Evolutionary conservation across 2,797 vertebrate species (phyloP).

Genomic region (Halcyon badia): DNA sequence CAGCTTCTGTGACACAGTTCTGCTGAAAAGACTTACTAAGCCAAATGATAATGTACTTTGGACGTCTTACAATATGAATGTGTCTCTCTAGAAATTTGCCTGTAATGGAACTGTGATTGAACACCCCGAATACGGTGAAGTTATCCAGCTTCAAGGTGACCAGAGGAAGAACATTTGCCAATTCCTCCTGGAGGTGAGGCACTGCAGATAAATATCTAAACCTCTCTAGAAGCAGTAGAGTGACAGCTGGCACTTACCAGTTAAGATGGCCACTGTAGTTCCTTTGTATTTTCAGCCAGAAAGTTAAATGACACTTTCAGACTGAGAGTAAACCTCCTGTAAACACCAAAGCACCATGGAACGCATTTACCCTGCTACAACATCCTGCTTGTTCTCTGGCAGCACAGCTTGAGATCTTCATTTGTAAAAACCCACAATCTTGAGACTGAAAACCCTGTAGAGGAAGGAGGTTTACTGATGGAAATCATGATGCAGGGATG

Average conservation of each 20-base stretch:
- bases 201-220: background rate
- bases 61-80: background rate
- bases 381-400: background rate
- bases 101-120: slow-evolving; percentile 89
- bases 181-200: slow-evolving; percentile 86
- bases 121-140: slow-evolving; percentile 87
- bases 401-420: background rate
- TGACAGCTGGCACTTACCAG: background rate
- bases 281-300: background rate
- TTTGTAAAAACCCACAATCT: background rate
- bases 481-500: background rate
- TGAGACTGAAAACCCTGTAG: background rate
- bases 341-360: background rate
- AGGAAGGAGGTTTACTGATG: background rate
- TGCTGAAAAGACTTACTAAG: background rate
- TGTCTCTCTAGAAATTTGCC: slow-evolving; percentile 83
- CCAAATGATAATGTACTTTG: background rate
- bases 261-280: background rate
- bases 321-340: background rate
- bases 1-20: background rate
- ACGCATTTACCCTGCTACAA: background rate
- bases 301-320: background rate
- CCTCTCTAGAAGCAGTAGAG: background rate
- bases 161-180: slow-evolving; percentile 88
- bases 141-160: slow-evolving; percentile 88